Evolutionary conservation across 2,797 vertebrate species (phyloP).

Genomic region (Tangara arthus): DNA sequence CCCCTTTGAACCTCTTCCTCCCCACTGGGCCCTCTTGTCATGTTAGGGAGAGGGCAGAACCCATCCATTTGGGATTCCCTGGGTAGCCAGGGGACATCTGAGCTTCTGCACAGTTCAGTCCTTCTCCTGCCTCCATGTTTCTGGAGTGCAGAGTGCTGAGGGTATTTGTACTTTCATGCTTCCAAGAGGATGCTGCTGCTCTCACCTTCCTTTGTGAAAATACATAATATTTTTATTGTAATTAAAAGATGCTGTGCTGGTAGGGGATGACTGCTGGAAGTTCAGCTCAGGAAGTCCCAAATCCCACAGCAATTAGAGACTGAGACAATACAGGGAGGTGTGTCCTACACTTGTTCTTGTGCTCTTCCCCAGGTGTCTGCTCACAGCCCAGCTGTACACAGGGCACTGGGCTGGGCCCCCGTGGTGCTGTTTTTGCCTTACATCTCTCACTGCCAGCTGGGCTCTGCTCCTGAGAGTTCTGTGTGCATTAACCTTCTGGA

Average conservation of each 20-base stretch:
- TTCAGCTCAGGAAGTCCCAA: neutral
- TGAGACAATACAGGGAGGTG: neutral
- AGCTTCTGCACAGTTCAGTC: neutral
- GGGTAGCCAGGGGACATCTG: neutral
- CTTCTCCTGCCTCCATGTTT: rapidly evolving
- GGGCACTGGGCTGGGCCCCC: neutral
- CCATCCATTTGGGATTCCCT: rapidly evolving
- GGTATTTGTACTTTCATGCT: neutral
- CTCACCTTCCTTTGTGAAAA: neutral
- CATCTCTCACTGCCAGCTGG: neutral
- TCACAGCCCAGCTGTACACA: neutral
- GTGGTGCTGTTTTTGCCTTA: neutral
- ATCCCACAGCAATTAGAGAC: neutral
- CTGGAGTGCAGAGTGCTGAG: neutral
- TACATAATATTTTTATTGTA: neutral
- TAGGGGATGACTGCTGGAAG: neutral
- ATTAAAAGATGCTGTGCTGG: neutral
- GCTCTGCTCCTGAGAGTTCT: rapidly evolving
- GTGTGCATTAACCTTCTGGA: neutral
- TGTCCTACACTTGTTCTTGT: neutral
- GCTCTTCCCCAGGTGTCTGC: neutral
- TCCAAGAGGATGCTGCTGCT: neutral
- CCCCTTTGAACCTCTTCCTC: neutral
- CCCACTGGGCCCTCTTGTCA: neutral
- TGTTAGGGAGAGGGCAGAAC: neutral